phyloP scores from a whole-genome alignment of 2,113 vertebrate species.

The Turdus rufiventris region DNA sequence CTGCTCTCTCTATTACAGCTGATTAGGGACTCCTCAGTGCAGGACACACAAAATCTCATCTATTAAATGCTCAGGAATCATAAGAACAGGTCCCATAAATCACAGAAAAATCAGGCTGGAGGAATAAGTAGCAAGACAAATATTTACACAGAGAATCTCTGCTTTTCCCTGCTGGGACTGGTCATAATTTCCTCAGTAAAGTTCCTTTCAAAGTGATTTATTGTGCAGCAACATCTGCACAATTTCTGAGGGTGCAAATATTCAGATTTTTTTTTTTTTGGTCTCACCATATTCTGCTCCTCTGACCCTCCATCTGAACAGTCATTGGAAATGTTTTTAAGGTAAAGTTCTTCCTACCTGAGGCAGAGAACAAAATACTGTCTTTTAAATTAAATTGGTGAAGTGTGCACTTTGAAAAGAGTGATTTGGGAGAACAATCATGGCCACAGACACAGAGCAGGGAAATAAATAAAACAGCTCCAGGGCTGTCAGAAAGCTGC shows the following conservation, averaged over 20 bases:
- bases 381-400: background rate
- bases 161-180: background rate
- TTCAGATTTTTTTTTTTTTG: background rate
- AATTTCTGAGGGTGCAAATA: background rate
- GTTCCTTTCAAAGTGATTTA: background rate
- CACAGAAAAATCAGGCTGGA: background rate
- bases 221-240: background rate
- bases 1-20: accelerated
- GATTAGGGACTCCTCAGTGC: background rate
- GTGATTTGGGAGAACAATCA: background rate
- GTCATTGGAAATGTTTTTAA: background rate
- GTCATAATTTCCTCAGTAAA: background rate
- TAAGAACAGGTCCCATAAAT: background rate
- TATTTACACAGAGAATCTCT: background rate
- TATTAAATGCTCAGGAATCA: background rate
- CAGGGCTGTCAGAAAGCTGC: background rate
- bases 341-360: background rate
- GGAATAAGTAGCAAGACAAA: background rate
- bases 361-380: background rate
- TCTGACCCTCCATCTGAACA: background rate
- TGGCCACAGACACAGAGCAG: background rate
- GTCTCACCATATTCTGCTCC: background rate
- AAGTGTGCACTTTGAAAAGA: background rate
- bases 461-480: background rate
- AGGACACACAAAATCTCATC: background rate